Base-by-base conservation (phyloP, 2,888 invertebrate genomes). In the Cylindroiulus punctatus region DNA sequence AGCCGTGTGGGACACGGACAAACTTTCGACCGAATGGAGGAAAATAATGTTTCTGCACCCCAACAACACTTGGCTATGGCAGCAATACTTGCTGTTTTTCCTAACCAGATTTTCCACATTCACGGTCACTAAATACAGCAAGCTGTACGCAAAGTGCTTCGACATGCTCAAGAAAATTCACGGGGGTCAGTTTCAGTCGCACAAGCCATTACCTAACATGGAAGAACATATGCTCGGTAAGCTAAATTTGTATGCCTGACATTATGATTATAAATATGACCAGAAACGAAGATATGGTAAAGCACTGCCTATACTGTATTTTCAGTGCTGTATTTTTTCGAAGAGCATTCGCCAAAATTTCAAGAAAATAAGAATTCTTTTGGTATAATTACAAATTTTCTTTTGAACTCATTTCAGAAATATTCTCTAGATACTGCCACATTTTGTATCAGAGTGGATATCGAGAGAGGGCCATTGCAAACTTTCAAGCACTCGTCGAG, bases 401-500 rank as follows among this genome's bases (percentile, higher is more conserved):
- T 84, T 84, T 87, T 22, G 0, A n/a, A 19, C 8, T 42, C 32
- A 81, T 88, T 87, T 85, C 89, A 91, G 91, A 89, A 83, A 88
- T 91, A 32, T 90, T 91, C 87, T 86, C 88, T 32, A 90, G 91
- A 86, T 89, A 91, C 86, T 90, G 90, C 87, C 88, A 88, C 83
- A 90, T 91, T 86, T 89, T 91, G 87, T 89, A 89, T 36, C 90
- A 90, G 86, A 87, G 89, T 81, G 92, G 91, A 12, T 90, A 90
- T 88, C 90, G 89, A n/a, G 92, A 92, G 88, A 90, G 90, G 88
- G 91, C 91, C 7, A 88, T 91, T 19, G 91, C 91, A 0, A 88
- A 90, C 10, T 90, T 89, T 87, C 92, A 92, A 89, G 91, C 92
- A 10, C 86, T 90, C 81, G 88, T 92, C 8, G 92, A 92, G 87